Conservation (phyloP, 2,888 invertebrate genomes). For the Philonicus albiceps region DNA sequence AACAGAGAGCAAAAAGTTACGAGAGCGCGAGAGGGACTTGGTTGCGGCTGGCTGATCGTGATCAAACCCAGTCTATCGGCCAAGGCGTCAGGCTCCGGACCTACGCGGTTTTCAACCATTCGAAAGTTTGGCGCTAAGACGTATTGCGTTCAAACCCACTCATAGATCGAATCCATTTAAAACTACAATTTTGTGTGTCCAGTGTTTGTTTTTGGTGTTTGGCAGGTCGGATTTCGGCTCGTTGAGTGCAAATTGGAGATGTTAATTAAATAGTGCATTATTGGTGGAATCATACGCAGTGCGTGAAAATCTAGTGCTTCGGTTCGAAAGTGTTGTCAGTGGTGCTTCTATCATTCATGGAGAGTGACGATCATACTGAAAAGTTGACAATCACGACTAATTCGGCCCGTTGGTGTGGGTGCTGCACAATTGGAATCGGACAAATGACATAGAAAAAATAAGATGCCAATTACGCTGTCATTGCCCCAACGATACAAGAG, state of each 20-base stretch:
- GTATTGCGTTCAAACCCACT: neutral
- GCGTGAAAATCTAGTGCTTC: neutral
- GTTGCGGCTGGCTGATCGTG: constrained; percentile 13
- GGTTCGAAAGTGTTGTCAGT: neutral
- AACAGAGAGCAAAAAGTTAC: constrained; percentile 28
- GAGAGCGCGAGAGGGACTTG: neutral
- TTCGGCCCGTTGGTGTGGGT: neutral
- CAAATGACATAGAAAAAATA: constrained; percentile 1
- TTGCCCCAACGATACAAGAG: constrained; percentile 64
- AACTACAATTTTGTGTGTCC: neutral
- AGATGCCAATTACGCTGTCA: constrained; percentile 62
- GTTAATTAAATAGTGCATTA: neutral
- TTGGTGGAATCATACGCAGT: neutral
- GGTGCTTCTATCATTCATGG: constrained; percentile 1
- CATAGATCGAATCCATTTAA: neutral
- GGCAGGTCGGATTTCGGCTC: neutral
- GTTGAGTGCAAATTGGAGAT: neutral
- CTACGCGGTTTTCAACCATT: neutral
- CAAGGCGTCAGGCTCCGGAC: neutral
- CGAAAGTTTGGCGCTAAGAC: constrained; percentile 24
- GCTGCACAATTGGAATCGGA: neutral
- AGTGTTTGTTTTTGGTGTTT: neutral
- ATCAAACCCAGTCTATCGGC: neutral
- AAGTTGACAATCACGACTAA: neutral
- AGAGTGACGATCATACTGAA: neutral